Conservation (phyloP, 2,888 invertebrate genomes). For the Dexiosoma caninum region DNA sequence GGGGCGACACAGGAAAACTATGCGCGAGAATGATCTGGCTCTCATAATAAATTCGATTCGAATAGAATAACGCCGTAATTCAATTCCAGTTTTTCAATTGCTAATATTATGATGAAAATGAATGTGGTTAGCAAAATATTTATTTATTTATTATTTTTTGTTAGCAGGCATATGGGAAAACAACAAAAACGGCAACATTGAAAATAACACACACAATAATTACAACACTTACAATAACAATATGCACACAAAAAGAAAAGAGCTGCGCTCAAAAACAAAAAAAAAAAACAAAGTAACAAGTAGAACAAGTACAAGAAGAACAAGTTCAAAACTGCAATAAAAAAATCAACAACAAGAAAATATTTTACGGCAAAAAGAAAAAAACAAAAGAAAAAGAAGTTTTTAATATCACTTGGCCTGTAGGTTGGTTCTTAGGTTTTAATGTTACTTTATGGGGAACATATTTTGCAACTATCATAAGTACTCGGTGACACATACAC, state of each 20-base stretch:
- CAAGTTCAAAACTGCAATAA: slow-evolving; percentile 54
- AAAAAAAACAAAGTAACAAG: slow-evolving; percentile 44
- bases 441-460: not conserved
- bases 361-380: not conserved
- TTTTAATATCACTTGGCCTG: slow-evolving; percentile 31
- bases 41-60: too few species aligned
- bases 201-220: too few species aligned
- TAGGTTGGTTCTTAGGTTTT: not conserved
- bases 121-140: too few species aligned
- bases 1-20: too few species aligned
- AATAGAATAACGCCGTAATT: too few species aligned
- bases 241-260: not conserved
- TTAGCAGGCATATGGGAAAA: too few species aligned
- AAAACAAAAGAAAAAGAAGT: slow-evolving; percentile 26
- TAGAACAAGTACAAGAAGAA: slow-evolving; percentile 56
- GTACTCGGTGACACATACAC: too few species aligned
- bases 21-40: too few species aligned
- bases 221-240: slow-evolving; percentile 12
- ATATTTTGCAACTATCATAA: too few species aligned
- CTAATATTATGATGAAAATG: too few species aligned
- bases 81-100: too few species aligned
- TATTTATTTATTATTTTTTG: too few species aligned
- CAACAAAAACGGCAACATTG: not conserved
- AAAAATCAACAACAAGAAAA: slow-evolving; percentile 34
- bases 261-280: not conserved